Conservation (phyloP, 1,140 invertebrate genomes). For the Radopholus similis region DNA sequence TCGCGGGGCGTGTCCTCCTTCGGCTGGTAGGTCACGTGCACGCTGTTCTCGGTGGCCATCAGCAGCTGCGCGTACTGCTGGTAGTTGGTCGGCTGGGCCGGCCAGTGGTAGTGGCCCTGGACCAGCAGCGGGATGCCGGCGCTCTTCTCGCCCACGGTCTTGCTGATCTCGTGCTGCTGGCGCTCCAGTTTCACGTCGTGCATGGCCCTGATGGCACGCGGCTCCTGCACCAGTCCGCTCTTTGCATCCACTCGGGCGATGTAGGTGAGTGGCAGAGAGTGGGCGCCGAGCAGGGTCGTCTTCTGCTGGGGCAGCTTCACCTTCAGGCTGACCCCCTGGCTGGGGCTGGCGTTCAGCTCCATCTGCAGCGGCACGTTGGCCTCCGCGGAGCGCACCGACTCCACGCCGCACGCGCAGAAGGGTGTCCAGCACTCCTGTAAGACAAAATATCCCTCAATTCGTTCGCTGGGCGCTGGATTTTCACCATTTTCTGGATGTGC, state of each 20-base stretch:
- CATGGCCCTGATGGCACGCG: slow-evolving; percentile 20
- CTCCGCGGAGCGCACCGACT: slow-evolving; percentile 24
- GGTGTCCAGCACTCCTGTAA: slow-evolving; percentile 7
- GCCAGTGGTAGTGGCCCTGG: slow-evolving; percentile 10
- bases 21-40: slow-evolving; percentile 35
- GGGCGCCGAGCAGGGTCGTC: slow-evolving; percentile 22
- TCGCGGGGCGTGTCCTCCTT: slow-evolving; percentile 25
- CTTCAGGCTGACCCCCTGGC: slow-evolving; percentile 9
- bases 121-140: slow-evolving; percentile 7
- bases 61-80: slow-evolving; percentile 31
- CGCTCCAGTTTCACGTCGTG: slow-evolving; percentile 7
- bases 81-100: slow-evolving; percentile 4
- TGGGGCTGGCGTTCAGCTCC: slow-evolving; percentile 16
- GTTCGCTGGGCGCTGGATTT: background rate
- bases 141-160: slow-evolving; percentile 2
- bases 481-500: slow-evolving; percentile 19
- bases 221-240: background rate
- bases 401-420: slow-evolving; percentile 14
- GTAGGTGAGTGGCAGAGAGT: slow-evolving; percentile 37
- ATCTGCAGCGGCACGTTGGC: slow-evolving; percentile 26
- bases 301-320: slow-evolving; percentile 35
- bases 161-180: slow-evolving; percentile 9
- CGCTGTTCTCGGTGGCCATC: slow-evolving; percentile 34
- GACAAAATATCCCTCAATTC: background rate
- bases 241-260: slow-evolving; percentile 14